Percentiles rank a stretch among this genome's conserved stretches.
These are phyloP conservation scores for Etheostoma perlongum DNA, from an alignment of 2,797 vertebrate species.

Conservation along the genomic window DNA sequence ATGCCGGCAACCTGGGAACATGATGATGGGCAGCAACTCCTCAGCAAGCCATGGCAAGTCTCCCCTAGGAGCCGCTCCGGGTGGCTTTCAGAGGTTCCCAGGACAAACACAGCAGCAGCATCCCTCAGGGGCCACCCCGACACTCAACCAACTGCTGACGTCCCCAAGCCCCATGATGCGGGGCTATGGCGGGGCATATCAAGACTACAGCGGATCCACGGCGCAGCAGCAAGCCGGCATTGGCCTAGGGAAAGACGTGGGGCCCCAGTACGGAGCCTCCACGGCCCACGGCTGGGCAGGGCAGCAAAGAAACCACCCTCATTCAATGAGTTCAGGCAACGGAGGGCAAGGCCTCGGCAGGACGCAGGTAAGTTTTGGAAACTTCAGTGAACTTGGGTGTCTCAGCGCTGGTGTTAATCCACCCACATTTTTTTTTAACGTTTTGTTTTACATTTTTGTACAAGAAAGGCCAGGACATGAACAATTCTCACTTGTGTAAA, in stretches of 20 bases:
- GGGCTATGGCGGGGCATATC: constrained; percentile 90
- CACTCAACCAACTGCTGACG: constrained; percentile 95
- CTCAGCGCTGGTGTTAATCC: neutral
- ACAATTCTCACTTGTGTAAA: neutral
- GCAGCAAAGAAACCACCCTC: constrained; percentile 91
- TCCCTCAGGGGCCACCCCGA: constrained; percentile 94
- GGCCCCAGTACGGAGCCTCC: constrained; percentile 88
- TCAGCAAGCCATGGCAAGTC: constrained; percentile 84
- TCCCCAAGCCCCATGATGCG: constrained; percentile 96
- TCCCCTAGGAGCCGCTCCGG: constrained; percentile 82
- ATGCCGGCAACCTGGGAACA: constrained; percentile 85
- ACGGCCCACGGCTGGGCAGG: constrained; percentile 90
- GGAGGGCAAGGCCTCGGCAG: constrained; percentile 87
- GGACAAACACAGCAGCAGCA: constrained; percentile 85
- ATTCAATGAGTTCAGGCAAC: constrained; percentile 89
- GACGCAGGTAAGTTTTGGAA: constrained; percentile 88
- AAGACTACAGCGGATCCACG: constrained; percentile 88
- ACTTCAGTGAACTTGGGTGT: constrained; percentile 39
- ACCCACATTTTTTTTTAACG: neutral
- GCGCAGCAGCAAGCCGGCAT: constrained; percentile 84
- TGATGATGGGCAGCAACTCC: constrained; percentile 87
- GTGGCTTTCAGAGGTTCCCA: constrained; percentile 92
- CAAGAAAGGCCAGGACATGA: neutral
- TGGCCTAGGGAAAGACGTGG: constrained; percentile 91
- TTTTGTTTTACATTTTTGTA: too few species aligned